These are phyloP conservation scores for Crocodylus rhombifer DNA, from an alignment of 2,797 vertebrate genomes.

Conservation along the genomic window DNA sequence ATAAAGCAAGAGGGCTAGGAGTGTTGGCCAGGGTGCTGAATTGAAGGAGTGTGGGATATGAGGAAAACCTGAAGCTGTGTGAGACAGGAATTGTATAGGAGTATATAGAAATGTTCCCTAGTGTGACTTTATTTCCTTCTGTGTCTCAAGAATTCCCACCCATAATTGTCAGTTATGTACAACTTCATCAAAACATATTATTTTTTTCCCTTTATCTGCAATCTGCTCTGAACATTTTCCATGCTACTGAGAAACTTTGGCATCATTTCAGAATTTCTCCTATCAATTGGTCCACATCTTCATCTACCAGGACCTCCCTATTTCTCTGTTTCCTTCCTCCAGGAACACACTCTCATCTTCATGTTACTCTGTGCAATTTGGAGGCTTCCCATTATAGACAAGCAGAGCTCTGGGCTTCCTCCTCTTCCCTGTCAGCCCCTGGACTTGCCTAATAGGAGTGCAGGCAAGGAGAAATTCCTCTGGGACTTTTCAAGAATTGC, in stretches of 20 bases:
- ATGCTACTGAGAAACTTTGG: background rate
- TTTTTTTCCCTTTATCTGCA: background rate
- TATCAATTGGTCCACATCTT: background rate
- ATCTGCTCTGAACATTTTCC: background rate
- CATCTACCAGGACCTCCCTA: background rate
- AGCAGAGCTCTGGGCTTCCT: background rate
- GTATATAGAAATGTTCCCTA: fast-evolving
- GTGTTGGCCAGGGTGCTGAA: background rate
- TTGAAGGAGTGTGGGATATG: background rate
- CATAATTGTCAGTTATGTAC: background rate
- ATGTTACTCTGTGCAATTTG: background rate
- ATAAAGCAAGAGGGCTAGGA: background rate
- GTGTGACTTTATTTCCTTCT: background rate
- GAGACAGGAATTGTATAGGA: fast-evolving
- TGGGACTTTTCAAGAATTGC: background rate
- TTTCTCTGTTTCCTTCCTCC: background rate
- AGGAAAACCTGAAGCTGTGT: background rate
- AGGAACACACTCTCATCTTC: background rate
- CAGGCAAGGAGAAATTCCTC: background rate
- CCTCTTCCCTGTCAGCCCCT: background rate
- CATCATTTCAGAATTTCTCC: background rate
- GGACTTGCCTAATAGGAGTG: background rate
- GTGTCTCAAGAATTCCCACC: background rate
- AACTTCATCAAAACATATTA: background rate
- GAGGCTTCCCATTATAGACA: background rate